phyloP scores from a whole-genome alignment of 2,888 invertebrate species.

The Pterobdella sp. region DNA sequence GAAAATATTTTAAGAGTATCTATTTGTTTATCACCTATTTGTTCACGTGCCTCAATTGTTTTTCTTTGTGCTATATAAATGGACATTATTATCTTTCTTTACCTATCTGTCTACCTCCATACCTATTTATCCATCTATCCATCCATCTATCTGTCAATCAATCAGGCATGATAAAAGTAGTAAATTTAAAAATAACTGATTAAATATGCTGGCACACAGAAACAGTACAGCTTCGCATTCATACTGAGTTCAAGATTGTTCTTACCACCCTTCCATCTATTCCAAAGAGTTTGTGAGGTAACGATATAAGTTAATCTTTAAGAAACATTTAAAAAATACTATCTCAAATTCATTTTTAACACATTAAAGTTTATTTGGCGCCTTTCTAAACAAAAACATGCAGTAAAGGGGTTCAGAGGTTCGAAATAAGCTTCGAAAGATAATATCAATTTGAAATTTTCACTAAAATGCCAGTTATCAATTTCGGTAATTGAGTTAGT shows the following conservation, averaged over 20 bases:
- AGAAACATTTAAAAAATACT: neutral
- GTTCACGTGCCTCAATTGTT: too few relatives aligned
- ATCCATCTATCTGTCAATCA: neutral
- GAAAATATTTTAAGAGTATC: too few relatives aligned
- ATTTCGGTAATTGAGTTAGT: too few relatives aligned
- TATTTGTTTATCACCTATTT: too few relatives aligned
- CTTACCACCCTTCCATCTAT: slow-evolving; percentile 19
- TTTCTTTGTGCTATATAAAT: too few relatives aligned
- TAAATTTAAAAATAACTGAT: too few relatives aligned
- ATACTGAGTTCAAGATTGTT: slow-evolving; percentile 21
- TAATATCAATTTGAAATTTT: neutral
- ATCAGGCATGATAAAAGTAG: neutral
- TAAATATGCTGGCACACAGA: too few relatives aligned
- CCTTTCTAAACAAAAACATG: too few relatives aligned
- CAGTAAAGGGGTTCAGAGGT: neutral
- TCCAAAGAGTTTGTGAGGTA: slow-evolving; percentile 22
- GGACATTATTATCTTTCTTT: neutral
- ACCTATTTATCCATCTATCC: neutral
- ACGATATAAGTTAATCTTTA: too few relatives aligned
- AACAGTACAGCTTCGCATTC: slow-evolving; percentile 22
- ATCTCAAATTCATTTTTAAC: too few relatives aligned
- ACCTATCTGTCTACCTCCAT: neutral
- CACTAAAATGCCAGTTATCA: too few relatives aligned
- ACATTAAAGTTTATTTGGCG: too few relatives aligned
- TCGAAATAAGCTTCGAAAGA: neutral